phyloP scores from a whole-genome alignment of 1,140 invertebrate genomes.

The Euschistus heros region DNA sequence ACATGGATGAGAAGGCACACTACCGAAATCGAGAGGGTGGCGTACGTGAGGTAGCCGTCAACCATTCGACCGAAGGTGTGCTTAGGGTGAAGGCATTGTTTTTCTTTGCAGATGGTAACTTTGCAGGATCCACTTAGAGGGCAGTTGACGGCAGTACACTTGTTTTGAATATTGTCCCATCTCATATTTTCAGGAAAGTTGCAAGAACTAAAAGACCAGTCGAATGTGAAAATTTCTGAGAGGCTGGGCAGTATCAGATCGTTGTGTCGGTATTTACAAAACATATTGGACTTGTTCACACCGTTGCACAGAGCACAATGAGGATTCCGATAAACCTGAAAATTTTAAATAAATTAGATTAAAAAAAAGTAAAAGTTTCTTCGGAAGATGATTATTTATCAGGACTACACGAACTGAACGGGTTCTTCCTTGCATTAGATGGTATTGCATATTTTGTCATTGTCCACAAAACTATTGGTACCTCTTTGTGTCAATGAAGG shows the following conservation, averaged over 20 bases:
- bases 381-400: too few species aligned
- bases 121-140: neutral
- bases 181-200: conserved; percentile 6
- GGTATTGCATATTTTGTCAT: too few species aligned
- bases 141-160: neutral
- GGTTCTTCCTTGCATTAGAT: neutral
- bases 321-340: conserved; percentile 34
- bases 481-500: too few species aligned
- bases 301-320: conserved; percentile 36
- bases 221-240: conserved; percentile 7
- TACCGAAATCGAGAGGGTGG: conserved; percentile 7
- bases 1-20: neutral
- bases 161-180: conserved; percentile 12
- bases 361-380: neutral
- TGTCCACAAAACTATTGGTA: too few species aligned
- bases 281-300: neutral
- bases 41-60: conserved; percentile 17
- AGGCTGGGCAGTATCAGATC: neutral
- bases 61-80: neutral
- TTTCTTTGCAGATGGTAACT: neutral
- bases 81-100: neutral
- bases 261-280: neutral
- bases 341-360: too few species aligned
- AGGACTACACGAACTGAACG: too few species aligned
- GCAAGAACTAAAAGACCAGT: conserved; percentile 17